Evolutionary conservation across 2,797 vertebrate genomes (phyloP), one percentile per base, ranked within the genome.

Genomic region (Acipenser oxyrinchus): DNA sequence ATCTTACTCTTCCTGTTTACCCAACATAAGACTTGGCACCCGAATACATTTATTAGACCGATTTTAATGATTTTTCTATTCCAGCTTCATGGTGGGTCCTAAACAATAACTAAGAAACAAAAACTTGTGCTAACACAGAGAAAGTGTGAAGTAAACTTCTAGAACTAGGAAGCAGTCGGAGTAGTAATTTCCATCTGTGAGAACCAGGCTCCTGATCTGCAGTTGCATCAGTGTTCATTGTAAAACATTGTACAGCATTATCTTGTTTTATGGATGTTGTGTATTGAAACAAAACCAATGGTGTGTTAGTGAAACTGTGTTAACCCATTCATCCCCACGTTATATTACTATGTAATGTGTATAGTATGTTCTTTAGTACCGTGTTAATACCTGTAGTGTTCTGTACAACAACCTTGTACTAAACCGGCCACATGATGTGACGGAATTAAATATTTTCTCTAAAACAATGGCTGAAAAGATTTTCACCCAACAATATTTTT

Each of bases 61-160:
- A 69, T 67, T 62, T 60, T 7, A 65, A 18, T 60, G 78, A 51
- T 78, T 50, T 63, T 76, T 73, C 4, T 71, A 73, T 89, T 83
- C 67, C 86, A 95, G 93, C 91, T 67, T 94, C 86, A 0, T 93
- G 91, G 92, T 94, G 92, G 90, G 87, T 93, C 77, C 86, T 93
- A 76, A 94, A 88, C 80, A 93, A 93, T 81, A 94, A 92, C 82
- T 93, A 88, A 87, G 63, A 1, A 2, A 6, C 5, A 37, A 4
- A 37, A 37, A 0, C 37, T 37, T 37, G 37, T 37, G 37, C 37
- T 4, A 37, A 37, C 37, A 37, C 37, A 37, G 37, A 37, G 37
- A 37, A 37, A 4, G 5, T 37, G 37, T 37, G 37, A 4, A 37
- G 37, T 37, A 37, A 8, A 13, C 10, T 11, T 37, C 37, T 37